These are phyloP conservation scores for Melanotaenia maccullochi DNA, from an alignment of 2,797 vertebrate species.

Conservation along the genomic window DNA sequence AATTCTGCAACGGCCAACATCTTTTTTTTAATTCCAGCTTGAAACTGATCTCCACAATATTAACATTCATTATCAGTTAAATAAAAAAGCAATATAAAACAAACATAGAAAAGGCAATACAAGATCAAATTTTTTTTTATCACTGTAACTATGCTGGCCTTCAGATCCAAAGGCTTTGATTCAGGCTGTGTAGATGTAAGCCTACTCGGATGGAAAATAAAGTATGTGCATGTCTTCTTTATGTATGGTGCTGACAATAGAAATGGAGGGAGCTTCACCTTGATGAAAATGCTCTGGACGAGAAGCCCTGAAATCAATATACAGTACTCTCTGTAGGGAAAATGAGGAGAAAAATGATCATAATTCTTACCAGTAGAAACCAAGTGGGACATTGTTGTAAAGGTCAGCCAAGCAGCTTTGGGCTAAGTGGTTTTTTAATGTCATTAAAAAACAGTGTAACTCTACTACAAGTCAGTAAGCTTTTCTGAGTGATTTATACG, in stretches of 20 bases:
- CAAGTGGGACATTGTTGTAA: conserved; percentile 58
- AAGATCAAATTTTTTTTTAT: conserved; percentile 31
- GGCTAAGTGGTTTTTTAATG: conserved; percentile 45
- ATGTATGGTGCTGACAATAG: conserved; percentile 35
- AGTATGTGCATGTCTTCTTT: conserved; percentile 26
- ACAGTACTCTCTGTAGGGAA: conserved; percentile 49
- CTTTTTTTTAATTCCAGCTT: conserved; percentile 28
- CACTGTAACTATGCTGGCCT: conserved; percentile 25
- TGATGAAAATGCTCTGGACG: conserved; percentile 68
- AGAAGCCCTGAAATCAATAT: conserved; percentile 75
- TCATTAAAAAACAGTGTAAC: conserved; percentile 31
- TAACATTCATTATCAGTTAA: conserved; percentile 67
- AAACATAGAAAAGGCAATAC: conserved; percentile 68
- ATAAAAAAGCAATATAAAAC: conserved; percentile 74
- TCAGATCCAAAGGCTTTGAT: conserved; percentile 46
- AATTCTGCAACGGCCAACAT: conserved; percentile 47
- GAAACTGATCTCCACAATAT: conserved; percentile 57
- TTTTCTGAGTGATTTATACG: conserved; percentile 47
- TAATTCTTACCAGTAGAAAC: conserved; percentile 52
- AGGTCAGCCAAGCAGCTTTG: conserved; percentile 58
- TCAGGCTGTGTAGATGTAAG: conserved; percentile 3
- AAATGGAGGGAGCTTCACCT: conserved; percentile 41
- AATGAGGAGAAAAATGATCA: conserved; percentile 67
- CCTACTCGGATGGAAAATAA: conserved; percentile 35
- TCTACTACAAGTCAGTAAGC: conserved; percentile 37